A percentile compares a stretch with the other conserved stretches of the same genome.
These are phyloP conservation scores for Cyanoramphus novaezelandiae DNA, from an alignment of 2,113 vertebrate species.

Conservation along the genomic window DNA sequence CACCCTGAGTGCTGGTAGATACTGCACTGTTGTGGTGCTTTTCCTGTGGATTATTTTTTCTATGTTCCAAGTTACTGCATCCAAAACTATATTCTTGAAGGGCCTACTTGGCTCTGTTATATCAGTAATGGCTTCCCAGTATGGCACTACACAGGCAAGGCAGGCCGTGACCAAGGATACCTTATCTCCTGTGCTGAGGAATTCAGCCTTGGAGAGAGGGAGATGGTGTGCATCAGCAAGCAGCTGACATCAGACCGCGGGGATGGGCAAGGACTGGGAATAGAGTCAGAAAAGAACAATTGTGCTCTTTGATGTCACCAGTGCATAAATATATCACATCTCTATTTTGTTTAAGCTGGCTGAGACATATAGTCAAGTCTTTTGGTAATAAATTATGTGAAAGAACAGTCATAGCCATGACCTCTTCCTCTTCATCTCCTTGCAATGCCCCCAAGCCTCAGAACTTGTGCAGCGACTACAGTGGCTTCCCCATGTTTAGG, in stretches of 20 bases:
- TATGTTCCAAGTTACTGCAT: background rate
- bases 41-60: background rate
- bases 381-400: background rate
- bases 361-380: background rate
- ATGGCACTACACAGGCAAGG: background rate
- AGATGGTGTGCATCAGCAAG: background rate
- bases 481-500: background rate
- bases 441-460: background rate
- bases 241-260: background rate
- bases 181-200: background rate
- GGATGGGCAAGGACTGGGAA: background rate
- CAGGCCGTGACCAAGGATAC: background rate
- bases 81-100: background rate
- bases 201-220: background rate
- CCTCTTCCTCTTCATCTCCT: background rate
- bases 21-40: background rate
- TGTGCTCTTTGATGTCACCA: background rate
- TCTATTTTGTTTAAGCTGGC: background rate
- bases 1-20: background rate
- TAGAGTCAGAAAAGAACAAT: background rate
- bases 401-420: accelerated
- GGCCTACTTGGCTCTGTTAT: background rate
- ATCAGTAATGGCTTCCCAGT: background rate
- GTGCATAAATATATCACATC: background rate
- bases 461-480: background rate